Evolutionary conservation across 2,888 invertebrate species (phyloP), one percentile per base, ranked within the genome.

Genomic region (Geotrupes spiniger): DNA sequence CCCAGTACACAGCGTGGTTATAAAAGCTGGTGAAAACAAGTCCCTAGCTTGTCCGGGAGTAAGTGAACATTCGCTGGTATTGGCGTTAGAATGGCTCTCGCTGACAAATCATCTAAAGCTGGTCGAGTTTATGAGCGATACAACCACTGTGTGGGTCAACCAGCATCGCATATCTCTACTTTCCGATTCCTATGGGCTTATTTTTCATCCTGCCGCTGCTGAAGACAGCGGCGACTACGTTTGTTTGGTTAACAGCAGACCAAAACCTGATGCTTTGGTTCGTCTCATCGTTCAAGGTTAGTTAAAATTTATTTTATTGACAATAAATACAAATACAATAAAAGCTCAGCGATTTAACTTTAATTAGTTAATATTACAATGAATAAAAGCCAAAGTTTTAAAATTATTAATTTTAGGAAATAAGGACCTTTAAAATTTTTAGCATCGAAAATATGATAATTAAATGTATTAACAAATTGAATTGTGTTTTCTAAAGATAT

Each of bases 261-360:
- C 81, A 48, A 78, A 79, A 66, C 82, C 84, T 10, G 83, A 85
- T 65, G 80, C 80, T 28, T 75, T 84, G 58, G 78, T 84, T 54
- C 78, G 79, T 62, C 78, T 85, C 60, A 75, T 81, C 58, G 84
- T 85, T 49, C 81, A 83, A 78, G 85, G 85, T 85, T 72, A 76
- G 27, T 17, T 42, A 26, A 36, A 31, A 36, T 44, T 17, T 21
- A 4, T 21, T 21, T 21, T 21, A 21, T 21, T 6, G 21, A 4
- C 3, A 21, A 21, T 21, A 21, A 21, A 21, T 21, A n/a, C n/a
- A n/a, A n/a, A n/a, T n/a, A n/a, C n/a, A n/a, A n/a, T n/a, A n/a
- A n/a, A n/a, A n/a, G n/a, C n/a, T n/a, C n/a, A n/a, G n/a, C n/a
- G n/a, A n/a, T n/a, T n/a, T n/a, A n/a, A n/a, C n/a, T n/a, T n/a